These are phyloP conservation scores for Caenorhabditis japonica DNA, from an alignment of 2,888 invertebrate genomes.

Conservation along the genomic window DNA sequence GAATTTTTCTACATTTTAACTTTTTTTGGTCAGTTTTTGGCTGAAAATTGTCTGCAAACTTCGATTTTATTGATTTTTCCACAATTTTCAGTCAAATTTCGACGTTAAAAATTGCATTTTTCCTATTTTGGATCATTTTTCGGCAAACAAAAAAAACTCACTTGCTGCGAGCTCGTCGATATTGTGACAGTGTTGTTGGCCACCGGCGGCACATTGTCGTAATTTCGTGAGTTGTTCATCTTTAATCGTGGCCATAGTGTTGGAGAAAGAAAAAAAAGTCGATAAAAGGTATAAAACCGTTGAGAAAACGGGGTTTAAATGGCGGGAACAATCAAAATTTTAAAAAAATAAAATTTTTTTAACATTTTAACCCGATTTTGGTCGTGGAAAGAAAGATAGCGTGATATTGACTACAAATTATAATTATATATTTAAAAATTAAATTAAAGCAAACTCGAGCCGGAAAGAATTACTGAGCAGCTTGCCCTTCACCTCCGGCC, in stretches of 20 bases:
- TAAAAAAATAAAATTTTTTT: slow-evolving; percentile 6
- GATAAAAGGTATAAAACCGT: slow-evolving; percentile 3
- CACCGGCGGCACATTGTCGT: slow-evolving; percentile 50
- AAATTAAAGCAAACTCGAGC: neutral
- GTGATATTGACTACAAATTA: no score
- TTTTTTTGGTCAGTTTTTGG: slow-evolving; percentile 4
- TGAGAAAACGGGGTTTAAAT: neutral
- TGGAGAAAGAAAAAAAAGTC: no score
- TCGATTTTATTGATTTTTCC: neutral
- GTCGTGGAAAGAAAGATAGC: neutral
- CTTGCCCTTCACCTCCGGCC: slow-evolving; percentile 48
- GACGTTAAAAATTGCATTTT: no score
- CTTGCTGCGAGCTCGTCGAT: slow-evolving; percentile 36
- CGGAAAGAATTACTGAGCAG: slow-evolving; percentile 14
- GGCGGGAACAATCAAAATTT: neutral
- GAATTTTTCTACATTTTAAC: no score
- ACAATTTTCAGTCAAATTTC: neutral
- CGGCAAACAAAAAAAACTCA: neutral
- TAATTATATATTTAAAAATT: neutral
- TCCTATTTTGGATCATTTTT: neutral
- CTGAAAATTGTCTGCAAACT: no score
- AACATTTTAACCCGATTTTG: neutral
- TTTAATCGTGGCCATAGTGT: no score
- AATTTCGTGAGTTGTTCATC: slow-evolving; percentile 35
- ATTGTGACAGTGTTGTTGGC: slow-evolving; percentile 52